Percentiles rank a stretch among this genome's conserved stretches.
phyloP scores from a whole-genome alignment of 1,140 invertebrate genomes.

The Paraescarpia echinospica region DNA sequence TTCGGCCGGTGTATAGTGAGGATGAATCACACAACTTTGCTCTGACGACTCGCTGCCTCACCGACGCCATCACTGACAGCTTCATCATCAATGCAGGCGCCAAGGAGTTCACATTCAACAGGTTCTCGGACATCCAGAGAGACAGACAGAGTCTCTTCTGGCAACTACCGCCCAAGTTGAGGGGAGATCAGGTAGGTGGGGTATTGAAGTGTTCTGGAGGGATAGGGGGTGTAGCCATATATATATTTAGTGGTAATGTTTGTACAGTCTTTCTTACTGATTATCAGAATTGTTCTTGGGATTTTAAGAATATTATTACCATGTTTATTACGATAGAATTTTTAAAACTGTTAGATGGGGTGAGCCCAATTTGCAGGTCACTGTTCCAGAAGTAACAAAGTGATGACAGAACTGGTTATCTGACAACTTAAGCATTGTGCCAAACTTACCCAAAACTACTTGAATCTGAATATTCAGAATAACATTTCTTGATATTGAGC shows the following conservation, averaged over 20 bases:
- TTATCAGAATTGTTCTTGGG: background rate
- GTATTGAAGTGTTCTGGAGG: background rate
- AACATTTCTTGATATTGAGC: background rate
- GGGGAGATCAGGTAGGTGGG: conserved; percentile 73
- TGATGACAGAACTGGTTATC: background rate
- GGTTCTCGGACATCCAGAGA: conserved; percentile 52
- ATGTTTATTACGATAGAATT: no score
- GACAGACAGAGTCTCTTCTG: conserved; percentile 66
- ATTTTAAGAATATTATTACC: background rate
- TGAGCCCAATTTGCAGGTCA: no score
- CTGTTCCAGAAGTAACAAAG: background rate
- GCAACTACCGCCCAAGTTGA: conserved; percentile 73
- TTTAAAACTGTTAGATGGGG: no score
- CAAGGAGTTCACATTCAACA: conserved; percentile 61
- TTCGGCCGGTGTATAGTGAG: conserved; percentile 41
- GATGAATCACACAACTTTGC: conserved; percentile 56
- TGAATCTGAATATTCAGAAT: background rate
- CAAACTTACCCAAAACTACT: background rate
- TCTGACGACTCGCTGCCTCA: conserved; percentile 53
- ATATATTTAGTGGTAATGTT: background rate
- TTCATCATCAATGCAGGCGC: conserved; percentile 52
- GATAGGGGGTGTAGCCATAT: background rate
- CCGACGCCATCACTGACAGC: conserved; percentile 54
- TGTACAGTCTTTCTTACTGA: background rate
- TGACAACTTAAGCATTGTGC: background rate